phyloP scores from a whole-genome alignment of 53 echinoderm and acorn worm species.

The Luidia sarsii region DNA sequence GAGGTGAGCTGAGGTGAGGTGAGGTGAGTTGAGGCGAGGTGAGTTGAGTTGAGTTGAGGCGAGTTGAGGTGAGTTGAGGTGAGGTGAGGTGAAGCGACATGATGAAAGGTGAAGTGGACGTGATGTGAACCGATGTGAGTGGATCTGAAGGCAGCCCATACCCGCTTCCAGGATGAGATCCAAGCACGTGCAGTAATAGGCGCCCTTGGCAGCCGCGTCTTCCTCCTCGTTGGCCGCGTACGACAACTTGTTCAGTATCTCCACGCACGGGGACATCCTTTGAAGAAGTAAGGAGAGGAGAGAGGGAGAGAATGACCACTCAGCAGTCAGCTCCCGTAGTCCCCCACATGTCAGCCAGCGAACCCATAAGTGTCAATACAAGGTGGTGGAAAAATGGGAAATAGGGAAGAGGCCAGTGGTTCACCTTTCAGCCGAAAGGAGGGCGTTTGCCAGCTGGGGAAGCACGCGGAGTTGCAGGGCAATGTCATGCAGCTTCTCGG shows the following conservation, averaged over 20 bases:
- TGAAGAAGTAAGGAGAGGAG: neutral
- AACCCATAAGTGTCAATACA: too few species aligned
- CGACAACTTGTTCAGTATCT: constrained; percentile 73
- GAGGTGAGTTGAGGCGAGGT: too few species aligned
- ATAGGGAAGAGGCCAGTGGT: neutral
- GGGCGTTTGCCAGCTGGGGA: constrained; percentile 67
- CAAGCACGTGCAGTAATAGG: constrained; percentile 79
- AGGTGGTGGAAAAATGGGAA: too few species aligned
- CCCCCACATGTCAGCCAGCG: too few species aligned
- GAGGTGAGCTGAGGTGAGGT: too few species aligned
- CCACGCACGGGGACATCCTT: constrained; percentile 69
- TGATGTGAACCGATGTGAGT: too few species aligned
- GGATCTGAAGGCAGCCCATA: too few species aligned
- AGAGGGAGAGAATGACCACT: too few species aligned
- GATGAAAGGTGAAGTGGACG: too few species aligned
- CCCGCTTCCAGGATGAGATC: constrained; percentile 84
- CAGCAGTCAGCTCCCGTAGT: neutral
- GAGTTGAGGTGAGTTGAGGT: too few species aligned
- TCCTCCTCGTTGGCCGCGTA: constrained; percentile 90
- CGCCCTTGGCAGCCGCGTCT: constrained; percentile 63
- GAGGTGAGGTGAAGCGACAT: too few species aligned
- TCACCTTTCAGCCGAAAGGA: constrained; percentile 86
- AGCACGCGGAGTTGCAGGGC: constrained; percentile 71
- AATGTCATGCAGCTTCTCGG: constrained; percentile 90
- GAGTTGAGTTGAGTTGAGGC: too few species aligned